These are phyloP conservation scores for Venturia canescens DNA, from an alignment of 1,140 invertebrate species.

Conservation along the genomic window DNA sequence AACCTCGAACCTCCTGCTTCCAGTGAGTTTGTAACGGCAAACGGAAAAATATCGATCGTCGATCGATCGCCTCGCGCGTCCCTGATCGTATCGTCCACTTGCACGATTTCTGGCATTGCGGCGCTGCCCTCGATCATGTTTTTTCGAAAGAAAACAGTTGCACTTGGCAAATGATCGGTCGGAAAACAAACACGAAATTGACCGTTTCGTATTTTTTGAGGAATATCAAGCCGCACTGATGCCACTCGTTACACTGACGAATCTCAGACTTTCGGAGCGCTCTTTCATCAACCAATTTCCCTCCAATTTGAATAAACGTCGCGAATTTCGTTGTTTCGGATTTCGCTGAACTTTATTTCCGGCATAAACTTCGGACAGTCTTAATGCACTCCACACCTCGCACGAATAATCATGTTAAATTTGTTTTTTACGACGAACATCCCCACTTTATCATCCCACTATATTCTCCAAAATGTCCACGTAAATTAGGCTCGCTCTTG, in stretches of 20 bases:
- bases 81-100: conserved; percentile 5
- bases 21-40: not conserved
- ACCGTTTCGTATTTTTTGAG: not conserved
- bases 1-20: conserved; percentile 36
- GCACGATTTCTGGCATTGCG: conserved; percentile 16
- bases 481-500: not conserved
- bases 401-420: not conserved
- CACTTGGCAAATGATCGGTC: not conserved
- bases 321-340: not conserved
- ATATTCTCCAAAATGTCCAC: not conserved
- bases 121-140: conserved; percentile 4
- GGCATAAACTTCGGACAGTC: not conserved
- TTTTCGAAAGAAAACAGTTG: not conserved
- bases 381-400: not conserved
- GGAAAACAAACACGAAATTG: not conserved
- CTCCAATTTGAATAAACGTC: not conserved
- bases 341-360: not conserved
- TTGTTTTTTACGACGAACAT: not conserved
- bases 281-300: not conserved
- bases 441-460: not conserved
- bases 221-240: not conserved
- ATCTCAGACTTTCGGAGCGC: not conserved
- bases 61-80: conserved; percentile 27
- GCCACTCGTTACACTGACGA: not conserved
- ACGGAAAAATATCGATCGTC: conserved; percentile 42